Base-by-base conservation (phyloP, 2,888 invertebrate species). In the Idaea aversata region DNA sequence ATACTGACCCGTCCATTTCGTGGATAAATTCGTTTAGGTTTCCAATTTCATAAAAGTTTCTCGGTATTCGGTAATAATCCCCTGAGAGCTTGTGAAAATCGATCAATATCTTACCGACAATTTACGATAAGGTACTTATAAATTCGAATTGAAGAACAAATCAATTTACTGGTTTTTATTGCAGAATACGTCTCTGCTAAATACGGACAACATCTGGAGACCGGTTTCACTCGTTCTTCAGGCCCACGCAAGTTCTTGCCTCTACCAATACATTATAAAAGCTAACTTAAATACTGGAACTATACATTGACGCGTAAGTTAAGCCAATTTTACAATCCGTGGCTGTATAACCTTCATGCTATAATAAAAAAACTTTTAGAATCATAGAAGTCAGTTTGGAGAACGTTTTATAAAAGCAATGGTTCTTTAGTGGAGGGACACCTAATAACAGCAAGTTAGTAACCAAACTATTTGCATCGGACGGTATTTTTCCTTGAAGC, bases 221-320 rank as follows among this genome's bases (percentile, higher is more conserved):
- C 91, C 90, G 91, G 91, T 91, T 86, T 75, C 88, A 90, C 91
- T 87, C 83, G 91, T 90, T 91, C 83, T 78, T 78, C 80, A 77
- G 75, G 86, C 91, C 91, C 91, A 92, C 91, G 91, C 90, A 88
- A 87, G 80, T 82, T 80, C 82, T 65, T 74, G 75, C 76, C 70
- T 68, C 74, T 78, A 83, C 87, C 76, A 83, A 78, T 79, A 74
- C 74, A 81, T 76, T 77, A 72, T 70, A 73, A 66, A 35, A 64
- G 60, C 63, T 66, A 64, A 64, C 64, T 64, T 63, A 58, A 47
- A 34, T 7, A 65, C 5, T 15, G 25, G 5, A 36, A 57, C 61
- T 35, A 64, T 74, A 57, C 80, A 80, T 68, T 71, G 75, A 64
- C 36, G 57, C 57, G 34, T 65, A 10, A 16, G 34, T 10, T 47